Conservation (phyloP, 2,888 invertebrate species). For the Platynereis dumerilii region DNA sequence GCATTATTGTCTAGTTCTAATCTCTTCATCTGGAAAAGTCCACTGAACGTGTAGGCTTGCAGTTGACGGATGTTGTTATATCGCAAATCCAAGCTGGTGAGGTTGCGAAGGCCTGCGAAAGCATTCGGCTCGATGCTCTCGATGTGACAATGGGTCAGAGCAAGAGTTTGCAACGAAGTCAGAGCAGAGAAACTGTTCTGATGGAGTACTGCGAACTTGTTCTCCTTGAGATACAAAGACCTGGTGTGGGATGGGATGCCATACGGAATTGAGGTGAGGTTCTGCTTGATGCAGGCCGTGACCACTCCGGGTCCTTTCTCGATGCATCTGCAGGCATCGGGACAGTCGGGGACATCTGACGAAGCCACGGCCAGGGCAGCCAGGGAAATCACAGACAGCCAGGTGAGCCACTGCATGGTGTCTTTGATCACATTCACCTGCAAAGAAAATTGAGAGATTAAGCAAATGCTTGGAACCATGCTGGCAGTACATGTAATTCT, state of each 20-base stretch:
- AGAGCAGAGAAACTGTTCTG: conserved; percentile 23
- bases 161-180: conserved; percentile 21
- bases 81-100: conserved; percentile 25
- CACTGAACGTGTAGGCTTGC: conserved; percentile 31
- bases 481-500: too few relatives aligned
- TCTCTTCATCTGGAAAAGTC: conserved; percentile 25
- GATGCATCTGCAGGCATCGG: conserved; percentile 28
- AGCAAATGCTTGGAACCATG: too few relatives aligned
- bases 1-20: conserved; percentile 28
- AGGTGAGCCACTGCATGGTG: too few relatives aligned
- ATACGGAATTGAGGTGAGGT: conserved; percentile 25
- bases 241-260: conserved; percentile 26
- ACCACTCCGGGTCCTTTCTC: not conserved
- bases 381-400: too few relatives aligned
- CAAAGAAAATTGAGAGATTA: too few relatives aligned
- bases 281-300: conserved; percentile 24
- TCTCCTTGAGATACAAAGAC: conserved; percentile 29
- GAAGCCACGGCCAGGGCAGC: conserved; percentile 13
- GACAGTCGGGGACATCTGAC: conserved; percentile 22
- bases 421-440: too few relatives aligned
- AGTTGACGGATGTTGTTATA: conserved; percentile 26
- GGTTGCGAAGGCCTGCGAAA: conserved; percentile 24
- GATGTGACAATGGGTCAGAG: conserved; percentile 27
- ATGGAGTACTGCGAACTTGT: conserved; percentile 21
- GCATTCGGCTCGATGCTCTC: conserved; percentile 33